Percentiles rank a stretch among this genome's conserved stretches.
Evolutionary conservation across 2,888 invertebrate species (phyloP).

Genomic region (Cyaniris semiargus): DNA sequence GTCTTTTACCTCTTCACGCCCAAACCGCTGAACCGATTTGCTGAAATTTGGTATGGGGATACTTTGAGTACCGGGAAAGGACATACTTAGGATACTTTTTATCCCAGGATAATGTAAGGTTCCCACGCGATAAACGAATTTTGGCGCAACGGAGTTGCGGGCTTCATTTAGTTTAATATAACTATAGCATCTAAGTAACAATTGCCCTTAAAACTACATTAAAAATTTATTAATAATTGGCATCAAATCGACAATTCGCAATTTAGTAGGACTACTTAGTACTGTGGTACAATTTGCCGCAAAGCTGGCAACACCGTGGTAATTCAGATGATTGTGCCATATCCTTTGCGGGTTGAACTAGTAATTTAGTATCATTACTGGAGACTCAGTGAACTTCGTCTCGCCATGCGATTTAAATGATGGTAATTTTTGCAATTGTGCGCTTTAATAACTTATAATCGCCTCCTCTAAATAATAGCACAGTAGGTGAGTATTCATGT

Average conservation of each 20-base stretch:
- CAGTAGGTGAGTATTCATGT: not conserved
- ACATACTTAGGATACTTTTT: no score
- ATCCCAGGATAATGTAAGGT: no score
- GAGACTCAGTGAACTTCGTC: slow-evolving; percentile 21
- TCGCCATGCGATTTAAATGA: slow-evolving; percentile 23
- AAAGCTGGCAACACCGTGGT: slow-evolving; percentile 16
- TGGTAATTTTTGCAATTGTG: slow-evolving; percentile 29
- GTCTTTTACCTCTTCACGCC: no score
- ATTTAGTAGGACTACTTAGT: slow-evolving; percentile 28
- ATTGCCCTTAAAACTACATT: not conserved
- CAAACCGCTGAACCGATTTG: no score
- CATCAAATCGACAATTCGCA: slow-evolving; percentile 14
- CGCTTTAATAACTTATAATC: slow-evolving; percentile 4
- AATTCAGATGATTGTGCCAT: slow-evolving; percentile 31
- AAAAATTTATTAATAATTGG: not conserved
- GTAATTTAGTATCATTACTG: slow-evolving; percentile 30
- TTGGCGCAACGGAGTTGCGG: no score
- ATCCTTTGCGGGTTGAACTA: slow-evolving; percentile 26
- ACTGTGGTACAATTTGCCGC: slow-evolving; percentile 21
- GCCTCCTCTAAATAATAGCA: slow-evolving; percentile 8
- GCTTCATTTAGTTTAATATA: no score
- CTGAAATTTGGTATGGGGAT: no score
- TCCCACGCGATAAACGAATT: no score
- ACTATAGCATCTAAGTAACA: no score
- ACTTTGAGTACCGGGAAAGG: no score